These are phyloP conservation scores for Saturnia pavonia DNA, from an alignment of 2,888 invertebrate species.

Conservation along the genomic window DNA sequence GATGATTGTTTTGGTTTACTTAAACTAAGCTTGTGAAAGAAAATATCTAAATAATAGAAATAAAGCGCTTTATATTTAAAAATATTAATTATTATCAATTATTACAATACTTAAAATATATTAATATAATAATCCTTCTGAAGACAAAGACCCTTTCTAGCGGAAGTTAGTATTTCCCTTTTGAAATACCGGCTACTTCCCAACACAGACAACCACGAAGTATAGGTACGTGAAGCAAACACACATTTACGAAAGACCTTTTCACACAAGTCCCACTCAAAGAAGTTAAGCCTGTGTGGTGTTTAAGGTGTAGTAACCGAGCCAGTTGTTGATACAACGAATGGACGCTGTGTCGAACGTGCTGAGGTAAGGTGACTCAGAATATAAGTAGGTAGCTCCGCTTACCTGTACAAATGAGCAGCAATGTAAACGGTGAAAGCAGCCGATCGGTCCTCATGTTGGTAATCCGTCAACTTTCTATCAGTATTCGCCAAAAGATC, in stretches of 20 bases:
- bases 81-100: too few relatives aligned
- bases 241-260: slow-evolving; percentile 30
- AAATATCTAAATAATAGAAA: background rate
- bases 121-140: background rate
- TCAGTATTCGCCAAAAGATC: slow-evolving; percentile 54
- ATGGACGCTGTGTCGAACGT: slow-evolving; percentile 43
- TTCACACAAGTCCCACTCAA: slow-evolving; percentile 25
- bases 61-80: too few relatives aligned
- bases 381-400: slow-evolving; percentile 64
- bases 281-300: slow-evolving; percentile 11
- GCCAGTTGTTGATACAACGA: slow-evolving; percentile 48
- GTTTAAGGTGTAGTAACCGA: slow-evolving; percentile 9
- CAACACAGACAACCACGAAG: slow-evolving; percentile 18
- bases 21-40: background rate
- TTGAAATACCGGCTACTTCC: slow-evolving; percentile 4
- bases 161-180: slow-evolving; percentile 2
- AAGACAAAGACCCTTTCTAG: background rate
- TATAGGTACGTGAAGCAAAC: background rate
- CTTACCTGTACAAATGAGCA: slow-evolving; percentile 79
- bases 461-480: slow-evolving; percentile 64
- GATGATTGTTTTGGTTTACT: background rate
- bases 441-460: slow-evolving; percentile 69
- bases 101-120: background rate
- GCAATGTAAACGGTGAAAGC: slow-evolving; percentile 75
- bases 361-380: slow-evolving; percentile 64